Base-by-base conservation (phyloP, 2,888 invertebrate genomes). In the Drosophila cognata region DNA sequence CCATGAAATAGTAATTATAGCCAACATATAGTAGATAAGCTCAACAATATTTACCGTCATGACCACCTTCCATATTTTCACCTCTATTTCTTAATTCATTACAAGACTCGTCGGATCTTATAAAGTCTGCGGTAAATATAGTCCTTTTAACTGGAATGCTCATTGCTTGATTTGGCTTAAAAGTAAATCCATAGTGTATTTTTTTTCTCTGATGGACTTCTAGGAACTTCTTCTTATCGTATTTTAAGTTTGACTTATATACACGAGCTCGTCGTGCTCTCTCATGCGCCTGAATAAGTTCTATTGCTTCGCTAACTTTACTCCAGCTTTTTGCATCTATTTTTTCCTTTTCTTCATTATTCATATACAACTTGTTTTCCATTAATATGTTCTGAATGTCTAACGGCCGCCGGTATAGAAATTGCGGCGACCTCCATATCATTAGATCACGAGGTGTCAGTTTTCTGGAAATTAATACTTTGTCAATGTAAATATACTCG, bases 401-500 rank as follows among this genome's bases (percentile, higher is more conserved):
- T 18, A 78, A 50, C 6, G 91, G 87, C 87, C 93, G 94, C 77
- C 94, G 95, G 78, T 90, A 91, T 5, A 87, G 51, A 35, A 91
- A 91, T 56, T 90, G 81, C 1, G 91, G 91, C 0, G 91, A 91
- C 31, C 94, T 93, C 73, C 94, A 91, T 62, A 95, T 93, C 76
- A 94, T 94, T 18, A 95, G 85, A 72, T 95, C 94, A 28, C 94
- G 93, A 0, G 96, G 96, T 4, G 95, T 94, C 13, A 96, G 90
- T 83, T 95, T 96, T 77, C 95, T 91, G 82, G 95, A 94, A 38
- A 95, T 93, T 56, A 96, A 91, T 10, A 94, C 93, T 79, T 95
- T 95, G 90, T 97, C 96, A 51, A 96, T 94, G 92, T 96, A 96
- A 71, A 96, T 95, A 85, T 94, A 95, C 82, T 95, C 95, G 11